Conservation (phyloP, 2,888 invertebrate species). For the Actias luna region DNA sequence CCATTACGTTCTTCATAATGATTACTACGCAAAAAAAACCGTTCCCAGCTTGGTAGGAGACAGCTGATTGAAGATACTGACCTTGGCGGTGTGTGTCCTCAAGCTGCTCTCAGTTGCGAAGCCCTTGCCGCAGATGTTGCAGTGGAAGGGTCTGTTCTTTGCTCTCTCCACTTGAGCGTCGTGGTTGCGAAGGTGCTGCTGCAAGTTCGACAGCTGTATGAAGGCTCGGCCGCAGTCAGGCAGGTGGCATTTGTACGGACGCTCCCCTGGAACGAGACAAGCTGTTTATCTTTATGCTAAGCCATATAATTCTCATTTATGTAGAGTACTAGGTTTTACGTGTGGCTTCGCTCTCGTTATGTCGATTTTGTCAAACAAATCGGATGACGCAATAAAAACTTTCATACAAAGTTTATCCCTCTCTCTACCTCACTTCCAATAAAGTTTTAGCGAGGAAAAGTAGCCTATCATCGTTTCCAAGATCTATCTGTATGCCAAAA, state of each 20-base stretch:
- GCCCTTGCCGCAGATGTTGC: constrained; percentile 97
- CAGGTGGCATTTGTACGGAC: constrained; percentile 97
- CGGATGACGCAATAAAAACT: background rate
- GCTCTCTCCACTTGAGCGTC: constrained; percentile 97
- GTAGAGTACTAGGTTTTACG: background rate
- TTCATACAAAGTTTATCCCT: too few relatives aligned
- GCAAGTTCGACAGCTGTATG: constrained; percentile 97
- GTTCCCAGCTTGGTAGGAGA: background rate
- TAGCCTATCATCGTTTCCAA: too few relatives aligned
- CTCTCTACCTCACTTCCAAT: too few relatives aligned
- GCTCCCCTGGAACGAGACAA: constrained; percentile 88
- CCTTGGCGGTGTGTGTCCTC: constrained; percentile 98
- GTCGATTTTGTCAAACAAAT: too few relatives aligned
- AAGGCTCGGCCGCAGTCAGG: constrained; percentile 98
- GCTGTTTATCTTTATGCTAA: constrained; percentile 12
- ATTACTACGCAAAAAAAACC: too few relatives aligned
- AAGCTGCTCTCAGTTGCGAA: constrained; percentile 98
- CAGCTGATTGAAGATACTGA: constrained; percentile 78
- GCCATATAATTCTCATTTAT: background rate
- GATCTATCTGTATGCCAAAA: too few relatives aligned
- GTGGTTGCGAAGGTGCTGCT: constrained; percentile 97
- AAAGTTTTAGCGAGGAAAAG: too few relatives aligned
- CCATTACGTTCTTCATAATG: too few relatives aligned
- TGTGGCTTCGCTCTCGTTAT: too few relatives aligned
- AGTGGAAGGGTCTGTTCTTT: constrained; percentile 97